phyloP scores from a whole-genome alignment of 2,888 invertebrate genomes.

The Xestia rhomboidea region DNA sequence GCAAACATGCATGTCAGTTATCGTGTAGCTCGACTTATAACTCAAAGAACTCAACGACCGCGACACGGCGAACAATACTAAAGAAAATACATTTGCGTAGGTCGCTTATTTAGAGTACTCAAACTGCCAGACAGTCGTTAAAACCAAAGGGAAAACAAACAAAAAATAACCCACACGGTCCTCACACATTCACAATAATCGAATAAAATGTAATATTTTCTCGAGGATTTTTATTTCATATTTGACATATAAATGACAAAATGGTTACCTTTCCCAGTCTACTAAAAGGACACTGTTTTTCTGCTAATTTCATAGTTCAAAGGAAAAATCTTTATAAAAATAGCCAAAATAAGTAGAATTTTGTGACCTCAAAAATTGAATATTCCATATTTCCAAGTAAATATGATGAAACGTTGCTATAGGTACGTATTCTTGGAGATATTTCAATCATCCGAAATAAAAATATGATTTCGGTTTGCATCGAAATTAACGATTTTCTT shows the following conservation, averaged over 20 bases:
- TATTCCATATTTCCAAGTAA: neutral
- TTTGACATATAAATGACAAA: neutral
- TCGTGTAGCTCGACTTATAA: too few species aligned
- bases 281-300: neutral
- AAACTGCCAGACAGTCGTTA: too few species aligned
- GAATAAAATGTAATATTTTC: too few species aligned
- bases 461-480: neutral
- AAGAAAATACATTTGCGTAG: too few species aligned
- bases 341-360: neutral
- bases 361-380: neutral
- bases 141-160: too few species aligned
- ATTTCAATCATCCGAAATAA: neutral
- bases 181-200: too few species aligned
- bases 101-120: too few species aligned
- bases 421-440: neutral
- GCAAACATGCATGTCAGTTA: too few species aligned
- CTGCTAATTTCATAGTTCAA: neutral
- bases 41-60: too few species aligned
- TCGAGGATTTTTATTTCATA: too few species aligned
- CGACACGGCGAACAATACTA: too few species aligned
- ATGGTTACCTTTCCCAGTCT: neutral
- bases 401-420: neutral
- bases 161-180: too few species aligned
- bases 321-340: neutral
- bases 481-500: neutral